Evolutionary conservation across 2,113 vertebrate species (phyloP).

Genomic region (Rhea pennata): DNA sequence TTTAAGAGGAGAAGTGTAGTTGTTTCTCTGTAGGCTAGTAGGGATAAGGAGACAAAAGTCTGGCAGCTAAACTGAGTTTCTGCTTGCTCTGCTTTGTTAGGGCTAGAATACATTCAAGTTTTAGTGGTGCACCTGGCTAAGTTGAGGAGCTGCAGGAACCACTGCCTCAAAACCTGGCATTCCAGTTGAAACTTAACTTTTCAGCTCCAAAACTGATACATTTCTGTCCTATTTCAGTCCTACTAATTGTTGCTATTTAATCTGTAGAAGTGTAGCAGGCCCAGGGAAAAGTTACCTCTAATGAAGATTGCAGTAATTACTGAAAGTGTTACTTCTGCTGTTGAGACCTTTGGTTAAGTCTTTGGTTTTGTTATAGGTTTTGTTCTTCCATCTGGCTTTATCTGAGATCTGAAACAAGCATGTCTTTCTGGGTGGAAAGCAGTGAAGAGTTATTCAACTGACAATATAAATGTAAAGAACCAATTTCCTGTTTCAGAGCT

Average conservation of each 20-base stretch:
- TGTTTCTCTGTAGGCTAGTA: rapidly evolving
- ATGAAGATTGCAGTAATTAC: background rate
- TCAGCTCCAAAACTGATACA: background rate
- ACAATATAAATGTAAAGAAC: background rate
- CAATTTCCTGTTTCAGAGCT: background rate
- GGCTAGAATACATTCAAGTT: background rate
- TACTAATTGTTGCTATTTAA: background rate
- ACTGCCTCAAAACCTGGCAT: background rate
- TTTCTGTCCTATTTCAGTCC: background rate
- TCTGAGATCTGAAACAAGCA: background rate
- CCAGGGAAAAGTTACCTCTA: background rate
- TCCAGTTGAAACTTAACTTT: background rate
- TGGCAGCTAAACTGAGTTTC: background rate
- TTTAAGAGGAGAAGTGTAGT: background rate
- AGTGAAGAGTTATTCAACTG: background rate
- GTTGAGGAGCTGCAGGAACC: background rate
- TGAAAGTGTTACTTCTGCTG: background rate
- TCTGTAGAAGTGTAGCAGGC: background rate
- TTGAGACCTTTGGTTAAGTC: background rate
- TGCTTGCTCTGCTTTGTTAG: background rate
- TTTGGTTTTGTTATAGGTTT: background rate
- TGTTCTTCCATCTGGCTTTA: background rate
- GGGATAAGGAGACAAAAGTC: background rate
- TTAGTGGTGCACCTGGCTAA: background rate
- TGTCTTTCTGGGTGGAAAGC: background rate